phyloP scores from a whole-genome alignment of 1,140 invertebrate species.

The Zophobas atratus region DNA sequence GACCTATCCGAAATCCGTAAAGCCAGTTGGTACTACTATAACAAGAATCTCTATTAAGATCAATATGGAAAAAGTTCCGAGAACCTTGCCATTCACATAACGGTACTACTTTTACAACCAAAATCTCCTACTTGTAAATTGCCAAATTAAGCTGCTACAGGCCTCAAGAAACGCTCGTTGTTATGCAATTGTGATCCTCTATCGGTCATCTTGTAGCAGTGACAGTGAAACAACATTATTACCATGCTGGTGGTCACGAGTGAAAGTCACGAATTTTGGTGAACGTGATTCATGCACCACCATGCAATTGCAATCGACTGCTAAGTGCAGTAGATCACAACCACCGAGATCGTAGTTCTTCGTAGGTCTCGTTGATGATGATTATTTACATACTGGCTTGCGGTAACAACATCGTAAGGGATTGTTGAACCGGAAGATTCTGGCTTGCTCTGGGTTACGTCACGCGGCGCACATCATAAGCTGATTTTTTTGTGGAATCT shows the following conservation, averaged over 20 bases:
- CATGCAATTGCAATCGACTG: constrained; percentile 36
- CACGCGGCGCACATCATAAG: constrained; percentile 12
- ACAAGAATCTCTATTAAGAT: neutral
- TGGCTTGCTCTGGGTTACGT: neutral
- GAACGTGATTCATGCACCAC: constrained; percentile 44
- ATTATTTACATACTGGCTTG: constrained; percentile 36
- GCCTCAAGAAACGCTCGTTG: constrained; percentile 2
- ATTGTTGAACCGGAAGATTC: constrained; percentile 24
- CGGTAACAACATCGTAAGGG: constrained; percentile 33
- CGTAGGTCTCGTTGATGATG: neutral
- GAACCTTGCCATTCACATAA: neutral
- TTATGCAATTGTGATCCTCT: constrained; percentile 10
- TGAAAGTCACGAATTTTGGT: constrained; percentile 45
- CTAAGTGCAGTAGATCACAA: constrained; percentile 40
- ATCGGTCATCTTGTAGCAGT: constrained; percentile 31
- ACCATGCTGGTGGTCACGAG: constrained; percentile 42
- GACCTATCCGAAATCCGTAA: neutral
- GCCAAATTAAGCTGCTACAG: constrained; percentile 9
- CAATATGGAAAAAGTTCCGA: neutral
- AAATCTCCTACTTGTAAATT: neutral
- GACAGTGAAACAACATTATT: constrained; percentile 34
- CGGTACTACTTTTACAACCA: neutral
- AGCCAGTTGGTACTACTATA: neutral
- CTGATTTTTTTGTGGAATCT: neutral
- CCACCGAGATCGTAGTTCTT: constrained; percentile 24